Evolutionary conservation across 30 jellyfish, hydroid and myxozoan species (phyloP), one percentile per base, ranked within the genome.

Genomic region (Catostylus mosaicus): DNA sequence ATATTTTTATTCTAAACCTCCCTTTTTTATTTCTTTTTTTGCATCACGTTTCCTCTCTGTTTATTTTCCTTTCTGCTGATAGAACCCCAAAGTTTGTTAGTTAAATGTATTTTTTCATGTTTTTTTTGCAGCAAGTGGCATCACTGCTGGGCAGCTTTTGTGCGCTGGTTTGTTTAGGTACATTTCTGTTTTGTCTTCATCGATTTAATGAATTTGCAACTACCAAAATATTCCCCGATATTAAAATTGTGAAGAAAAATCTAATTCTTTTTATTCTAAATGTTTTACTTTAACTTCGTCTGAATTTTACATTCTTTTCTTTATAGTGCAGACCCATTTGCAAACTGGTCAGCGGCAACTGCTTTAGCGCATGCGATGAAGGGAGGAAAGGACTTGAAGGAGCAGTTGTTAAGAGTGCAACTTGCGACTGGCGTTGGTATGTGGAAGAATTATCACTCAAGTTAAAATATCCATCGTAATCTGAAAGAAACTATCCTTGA

Each of bases 151-250:
- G 23, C 98, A 93, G 75, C 92, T 93, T 48, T 67, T 93, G 20
- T 93, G 98, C 63, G 96, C 97, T 37, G 98, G 98, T n/a, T 71
- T 93, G 14, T 93, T 93, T 86, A 87, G 98, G 98, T 93, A 77
- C 22, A 65, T 56, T 5, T 30, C 1, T 1, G n/a, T n/a, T n/a
- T n/a, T n/a, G n/a, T n/a, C n/a, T n/a, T n/a, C n/a, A n/a, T n/a
- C n/a, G n/a, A n/a, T n/a, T n/a, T n/a, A n/a, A n/a, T n/a, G n/a
- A n/a, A n/a, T n/a, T n/a, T n/a, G n/a, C n/a, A n/a, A n/a, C n/a
- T n/a, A n/a, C n/a, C n/a, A n/a, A n/a, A 18, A 18, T 12, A 11
- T 30, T n/a, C 30, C 24, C 61, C 12, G 61, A 47, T 47, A n/a
- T n/a, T n/a, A n/a, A n/a, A n/a, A n/a, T n/a, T n/a, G n/a, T 10